Evolutionary conservation across 2,888 invertebrate genomes (phyloP).

Genomic region (Eumacrocentrus americanus): DNA sequence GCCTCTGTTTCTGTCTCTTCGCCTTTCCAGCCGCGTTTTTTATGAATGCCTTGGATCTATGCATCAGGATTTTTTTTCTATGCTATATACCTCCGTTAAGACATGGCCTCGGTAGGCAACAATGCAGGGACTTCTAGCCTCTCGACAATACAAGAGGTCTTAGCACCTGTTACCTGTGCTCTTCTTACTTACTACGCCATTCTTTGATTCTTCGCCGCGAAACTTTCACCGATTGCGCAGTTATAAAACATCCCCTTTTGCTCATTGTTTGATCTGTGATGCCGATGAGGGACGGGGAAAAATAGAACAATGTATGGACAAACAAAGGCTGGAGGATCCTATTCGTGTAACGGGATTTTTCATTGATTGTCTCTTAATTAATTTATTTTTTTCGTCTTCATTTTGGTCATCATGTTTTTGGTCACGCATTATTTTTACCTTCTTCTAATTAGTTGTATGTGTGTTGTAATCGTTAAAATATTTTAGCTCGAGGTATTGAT

Average conservation of each 20-base stretch:
- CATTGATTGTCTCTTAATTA: not conserved
- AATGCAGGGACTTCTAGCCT: constrained; percentile 11
- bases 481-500: too few species aligned
- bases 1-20: constrained; percentile 16
- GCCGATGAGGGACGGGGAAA: not conserved
- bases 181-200: not conserved
- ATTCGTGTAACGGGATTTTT: constrained; percentile 24
- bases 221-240: constrained; percentile 30
- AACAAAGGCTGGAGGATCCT: constrained; percentile 5
- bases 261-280: not conserved
- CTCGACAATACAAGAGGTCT: not conserved
- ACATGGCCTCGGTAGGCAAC: not conserved
- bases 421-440: not conserved
- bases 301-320: not conserved
- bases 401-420: not conserved
- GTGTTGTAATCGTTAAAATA: too few species aligned
- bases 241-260: constrained; percentile 15
- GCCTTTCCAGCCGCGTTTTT: constrained; percentile 5
- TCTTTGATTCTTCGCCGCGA: constrained; percentile 13
- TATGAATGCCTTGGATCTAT: constrained; percentile 11
- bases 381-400: not conserved
- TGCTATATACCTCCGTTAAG: not conserved
- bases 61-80: constrained; percentile 7
- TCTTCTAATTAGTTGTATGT: too few species aligned
- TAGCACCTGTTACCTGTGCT: constrained; percentile 31